Conservation (phyloP, 2,113 vertebrate species). For the Alaudala cheleensis region DNA sequence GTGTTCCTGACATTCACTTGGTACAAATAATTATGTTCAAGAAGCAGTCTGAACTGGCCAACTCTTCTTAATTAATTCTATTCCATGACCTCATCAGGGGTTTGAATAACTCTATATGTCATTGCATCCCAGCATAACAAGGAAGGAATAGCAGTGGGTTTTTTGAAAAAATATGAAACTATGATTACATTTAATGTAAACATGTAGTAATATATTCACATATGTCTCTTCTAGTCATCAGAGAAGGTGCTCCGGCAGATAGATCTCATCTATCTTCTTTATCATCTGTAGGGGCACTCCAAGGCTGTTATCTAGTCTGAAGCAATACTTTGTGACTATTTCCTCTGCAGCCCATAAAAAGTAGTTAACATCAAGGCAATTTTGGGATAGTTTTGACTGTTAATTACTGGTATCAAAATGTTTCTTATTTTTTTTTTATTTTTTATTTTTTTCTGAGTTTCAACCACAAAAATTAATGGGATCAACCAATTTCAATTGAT, state of each 20-base stretch:
- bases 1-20: background rate
- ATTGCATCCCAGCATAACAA: background rate
- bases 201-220: background rate
- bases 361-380: background rate
- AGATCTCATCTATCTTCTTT: background rate
- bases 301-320: background rate
- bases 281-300: background rate
- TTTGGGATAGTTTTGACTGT: background rate
- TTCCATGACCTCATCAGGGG: background rate
- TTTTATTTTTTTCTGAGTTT: background rate
- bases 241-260: background rate
- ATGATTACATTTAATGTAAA: background rate
- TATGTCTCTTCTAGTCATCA: background rate
- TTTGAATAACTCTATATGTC: background rate
- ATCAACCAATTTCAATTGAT: background rate
- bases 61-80: background rate
- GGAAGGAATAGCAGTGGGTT: rapidly evolving
- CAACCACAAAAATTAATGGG: background rate
- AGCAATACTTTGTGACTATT: background rate
- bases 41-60: background rate
- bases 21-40: background rate
- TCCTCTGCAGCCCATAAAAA: background rate
- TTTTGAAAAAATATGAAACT: background rate
- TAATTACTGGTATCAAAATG: background rate
- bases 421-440: background rate